A percentile compares a stretch with the other conserved stretches of the same genome.
Evolutionary conservation across 2,113 vertebrate species (phyloP).

Genomic region (Emberiza fucata): DNA sequence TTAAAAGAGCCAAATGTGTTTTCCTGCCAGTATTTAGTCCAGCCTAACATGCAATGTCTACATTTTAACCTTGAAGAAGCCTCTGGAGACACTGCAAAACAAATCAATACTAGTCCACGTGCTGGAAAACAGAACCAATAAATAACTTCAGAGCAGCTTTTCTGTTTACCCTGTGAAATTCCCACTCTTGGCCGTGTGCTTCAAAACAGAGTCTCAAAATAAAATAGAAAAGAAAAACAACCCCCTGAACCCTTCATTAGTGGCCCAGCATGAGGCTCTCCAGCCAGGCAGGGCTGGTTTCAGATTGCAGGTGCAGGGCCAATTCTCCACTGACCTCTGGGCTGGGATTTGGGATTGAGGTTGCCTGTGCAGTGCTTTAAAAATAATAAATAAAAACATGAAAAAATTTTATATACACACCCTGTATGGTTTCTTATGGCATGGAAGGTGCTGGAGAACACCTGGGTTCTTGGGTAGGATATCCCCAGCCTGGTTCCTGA

Average conservation of each 20-base stretch:
- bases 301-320: conserved; percentile 53
- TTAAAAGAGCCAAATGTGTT: conserved; percentile 55
- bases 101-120: conserved; percentile 33
- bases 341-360: background rate
- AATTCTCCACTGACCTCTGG: conserved; percentile 11
- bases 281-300: conserved; percentile 25
- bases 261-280: background rate
- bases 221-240: conserved; percentile 10
- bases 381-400: background rate
- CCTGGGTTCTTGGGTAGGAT: fast-evolving
- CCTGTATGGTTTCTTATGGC: background rate
- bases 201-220: background rate
- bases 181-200: background rate
- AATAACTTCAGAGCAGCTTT: conserved; percentile 39
- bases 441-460: background rate
- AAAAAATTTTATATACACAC: background rate
- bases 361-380: background rate
- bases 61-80: conserved; percentile 50
- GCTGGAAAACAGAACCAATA: conserved; percentile 44
- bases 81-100: conserved; percentile 38
- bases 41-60: conserved; percentile 27
- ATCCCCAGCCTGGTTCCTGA: background rate
- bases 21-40: conserved; percentile 44
- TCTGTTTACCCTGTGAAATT: conserved; percentile 23
- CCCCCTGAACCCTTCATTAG: background rate